phyloP scores from a whole-genome alignment of 2,888 invertebrate species.

The Lithosia quadra region DNA sequence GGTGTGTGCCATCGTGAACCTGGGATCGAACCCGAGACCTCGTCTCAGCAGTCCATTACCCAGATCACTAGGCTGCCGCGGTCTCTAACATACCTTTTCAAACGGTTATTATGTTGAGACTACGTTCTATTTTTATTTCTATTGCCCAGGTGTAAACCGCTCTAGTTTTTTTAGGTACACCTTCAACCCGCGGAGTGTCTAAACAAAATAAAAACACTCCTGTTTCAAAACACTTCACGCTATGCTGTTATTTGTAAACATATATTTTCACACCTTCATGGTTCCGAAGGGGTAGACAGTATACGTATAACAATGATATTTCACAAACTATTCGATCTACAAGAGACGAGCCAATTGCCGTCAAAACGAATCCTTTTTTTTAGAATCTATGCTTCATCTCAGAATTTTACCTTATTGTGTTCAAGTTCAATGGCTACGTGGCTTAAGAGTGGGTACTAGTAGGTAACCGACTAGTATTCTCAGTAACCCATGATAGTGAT shows the following conservation, averaged over 20 bases:
- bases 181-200: slow-evolving; percentile 2
- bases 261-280: background rate
- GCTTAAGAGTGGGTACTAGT: too few relatives aligned
- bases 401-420: too few relatives aligned
- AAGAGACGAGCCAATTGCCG: background rate
- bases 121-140: slow-evolving; percentile 4
- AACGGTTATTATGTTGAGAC: background rate
- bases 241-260: background rate
- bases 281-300: background rate
- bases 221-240: background rate
- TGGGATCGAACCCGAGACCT: too few relatives aligned
- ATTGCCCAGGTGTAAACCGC: slow-evolving; percentile 1
- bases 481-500: too few relatives aligned
- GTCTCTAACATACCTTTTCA: background rate
- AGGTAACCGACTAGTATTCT: too few relatives aligned
- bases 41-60: too few relatives aligned
- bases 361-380: background rate
- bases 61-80: too few relatives aligned
- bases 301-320: too few relatives aligned
- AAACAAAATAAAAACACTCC: background rate
- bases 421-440: background rate
- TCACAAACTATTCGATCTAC: background rate
- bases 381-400: background rate
- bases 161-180: background rate
- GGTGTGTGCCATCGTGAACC: too few relatives aligned